Percentiles rank a stretch among this genome's conserved stretches.
phyloP scores from a whole-genome alignment of 2,113 vertebrate species.

The Eupsittula cactorum region DNA sequence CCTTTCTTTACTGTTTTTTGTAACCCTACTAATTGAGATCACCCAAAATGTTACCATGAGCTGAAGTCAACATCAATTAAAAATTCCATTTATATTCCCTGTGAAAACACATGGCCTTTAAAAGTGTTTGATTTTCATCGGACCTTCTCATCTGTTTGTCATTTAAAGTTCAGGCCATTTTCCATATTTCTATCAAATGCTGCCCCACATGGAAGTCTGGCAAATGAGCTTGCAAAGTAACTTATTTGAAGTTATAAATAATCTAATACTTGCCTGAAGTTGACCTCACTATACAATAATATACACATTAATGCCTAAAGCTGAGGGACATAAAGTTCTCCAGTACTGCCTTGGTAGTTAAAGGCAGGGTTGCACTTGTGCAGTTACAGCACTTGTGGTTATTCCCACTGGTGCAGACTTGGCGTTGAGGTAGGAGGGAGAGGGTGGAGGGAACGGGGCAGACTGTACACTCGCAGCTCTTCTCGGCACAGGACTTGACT shows the following conservation, averaged over 20 bases:
- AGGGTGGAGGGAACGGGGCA: neutral
- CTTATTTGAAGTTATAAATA: constrained; percentile 90
- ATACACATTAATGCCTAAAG: constrained; percentile 59
- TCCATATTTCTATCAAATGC: constrained; percentile 91
- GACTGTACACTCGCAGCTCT: neutral
- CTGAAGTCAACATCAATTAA: constrained; percentile 91
- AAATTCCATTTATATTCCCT: constrained; percentile 87
- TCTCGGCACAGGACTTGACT: neutral
- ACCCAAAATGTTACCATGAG: constrained; percentile 82
- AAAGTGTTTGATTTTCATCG: constrained; percentile 83
- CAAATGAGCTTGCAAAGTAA: constrained; percentile 75
- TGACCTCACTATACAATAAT: constrained; percentile 72
- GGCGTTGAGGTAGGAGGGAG: neutral
- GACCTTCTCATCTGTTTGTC: constrained; percentile 90
- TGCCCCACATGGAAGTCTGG: constrained; percentile 84
- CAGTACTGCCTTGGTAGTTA: neutral
- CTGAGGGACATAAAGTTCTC: neutral
- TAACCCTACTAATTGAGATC: constrained; percentile 85
- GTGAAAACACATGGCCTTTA: constrained; percentile 83
- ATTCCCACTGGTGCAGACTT: neutral
- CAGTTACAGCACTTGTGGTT: neutral
- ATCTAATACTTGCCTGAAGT: constrained; percentile 76
- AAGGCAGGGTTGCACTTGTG: neutral
- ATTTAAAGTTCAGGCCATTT: constrained; percentile 86
- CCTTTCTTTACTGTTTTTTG: constrained; percentile 85